Conservation (phyloP, 1,140 invertebrate species). For the Lamellibrachia luymesi region DNA sequence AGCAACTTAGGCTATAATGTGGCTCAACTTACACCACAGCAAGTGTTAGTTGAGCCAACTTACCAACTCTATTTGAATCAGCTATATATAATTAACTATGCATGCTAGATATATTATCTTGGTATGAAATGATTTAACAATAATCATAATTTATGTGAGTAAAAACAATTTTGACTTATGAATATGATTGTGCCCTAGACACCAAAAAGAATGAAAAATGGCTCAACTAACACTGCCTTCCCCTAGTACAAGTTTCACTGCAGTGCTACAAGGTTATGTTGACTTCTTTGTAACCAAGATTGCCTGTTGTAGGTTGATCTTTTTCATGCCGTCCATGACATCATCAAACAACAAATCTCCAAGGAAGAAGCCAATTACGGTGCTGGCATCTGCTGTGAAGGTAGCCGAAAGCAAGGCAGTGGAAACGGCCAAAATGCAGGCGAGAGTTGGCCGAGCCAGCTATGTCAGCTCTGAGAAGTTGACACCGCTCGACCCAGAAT, state of each 20-base stretch:
- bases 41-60: no score
- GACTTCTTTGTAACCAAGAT: background rate
- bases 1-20: no score
- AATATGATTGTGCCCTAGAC: no score
- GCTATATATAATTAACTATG: no score
- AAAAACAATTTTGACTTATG: no score
- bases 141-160: no score
- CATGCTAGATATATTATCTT: no score
- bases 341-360: background rate
- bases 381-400: background rate
- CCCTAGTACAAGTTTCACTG: background rate
- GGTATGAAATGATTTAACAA: no score
- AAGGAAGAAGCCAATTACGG: background rate
- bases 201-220: no score
- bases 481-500: conserved; percentile 64
- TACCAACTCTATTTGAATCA: no score
- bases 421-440: conserved; percentile 63
- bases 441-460: conserved; percentile 59
- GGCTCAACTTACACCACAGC: no score
- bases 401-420: conserved; percentile 55
- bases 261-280: background rate
- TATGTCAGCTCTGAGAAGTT: conserved; percentile 53
- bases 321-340: background rate
- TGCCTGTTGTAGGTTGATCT: background rate
- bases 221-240: no score